Percentiles rank a stretch among this genome's conserved stretches.
phyloP scores from a whole-genome alignment of 2,888 invertebrate genomes.

The Tethea ocularis region DNA sequence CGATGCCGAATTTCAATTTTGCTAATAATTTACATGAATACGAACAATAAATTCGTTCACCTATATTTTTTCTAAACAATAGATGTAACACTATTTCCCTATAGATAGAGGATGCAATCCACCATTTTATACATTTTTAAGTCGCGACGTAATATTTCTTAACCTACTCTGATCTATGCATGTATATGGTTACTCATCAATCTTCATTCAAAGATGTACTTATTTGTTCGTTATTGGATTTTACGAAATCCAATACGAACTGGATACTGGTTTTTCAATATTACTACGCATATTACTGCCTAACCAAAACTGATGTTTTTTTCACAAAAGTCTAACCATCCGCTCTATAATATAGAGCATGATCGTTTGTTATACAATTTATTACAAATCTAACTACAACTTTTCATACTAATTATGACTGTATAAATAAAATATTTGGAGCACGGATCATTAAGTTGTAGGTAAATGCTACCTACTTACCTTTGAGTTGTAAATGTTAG shows the following conservation, averaged over 20 bases:
- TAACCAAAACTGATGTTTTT: too few species aligned
- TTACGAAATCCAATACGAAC: too few species aligned
- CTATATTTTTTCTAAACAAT: too few species aligned
- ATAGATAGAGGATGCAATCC: background rate
- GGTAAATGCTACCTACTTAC: background rate
- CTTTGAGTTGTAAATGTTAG: background rate
- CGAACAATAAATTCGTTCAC: too few species aligned
- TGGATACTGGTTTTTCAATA: too few species aligned
- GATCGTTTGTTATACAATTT: background rate
- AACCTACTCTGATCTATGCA: background rate
- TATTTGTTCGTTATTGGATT: too few species aligned
- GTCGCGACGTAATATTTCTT: background rate
- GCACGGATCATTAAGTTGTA: background rate
- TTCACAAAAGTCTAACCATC: background rate
- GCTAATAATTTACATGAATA: too few species aligned
- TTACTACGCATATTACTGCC: too few species aligned
- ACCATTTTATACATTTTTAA: background rate
- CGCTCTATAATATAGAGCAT: background rate
- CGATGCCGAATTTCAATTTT: too few species aligned
- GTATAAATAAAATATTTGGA: conserved; percentile 4
- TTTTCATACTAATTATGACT: background rate
- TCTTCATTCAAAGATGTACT: background rate
- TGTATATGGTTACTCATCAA: background rate
- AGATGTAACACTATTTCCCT: background rate
- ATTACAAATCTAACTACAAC: background rate